Base-by-base conservation (phyloP, 35 echinoderm and acorn worm species). In the Holothuria glaberrima region DNA sequence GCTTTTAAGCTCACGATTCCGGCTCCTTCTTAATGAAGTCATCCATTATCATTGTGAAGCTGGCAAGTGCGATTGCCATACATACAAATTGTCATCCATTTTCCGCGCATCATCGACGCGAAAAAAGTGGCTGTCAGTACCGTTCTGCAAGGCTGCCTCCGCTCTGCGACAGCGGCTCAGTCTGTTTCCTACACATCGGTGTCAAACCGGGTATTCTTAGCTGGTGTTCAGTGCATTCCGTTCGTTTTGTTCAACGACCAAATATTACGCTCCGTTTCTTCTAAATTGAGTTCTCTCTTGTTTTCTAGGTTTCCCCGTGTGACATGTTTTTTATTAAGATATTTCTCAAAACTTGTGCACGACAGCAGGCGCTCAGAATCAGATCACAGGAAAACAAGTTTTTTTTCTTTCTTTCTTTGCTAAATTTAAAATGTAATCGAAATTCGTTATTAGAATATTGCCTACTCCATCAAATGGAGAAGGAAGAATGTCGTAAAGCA, bases 51-150 rank as follows among this genome's bases (percentile, higher is more conserved):
- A 78, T 78, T 78, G 38, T 78, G 74, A 21, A 38, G 44, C 74
- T 78, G 74, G 74, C 74, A 78, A 48, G 74, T 78, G 74, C 74
- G 74, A 48, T 78, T 78, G 74, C 74, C 74, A 50, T 78, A 78
- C 74, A 78, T 78, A 48, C 74, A 78, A 78, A 78, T 78, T 78
- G 74, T 78, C 38, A 78, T 78, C 74, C 74, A 78, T 78, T 78
- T 78, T 78, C 74, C 74, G 36, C 74, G 74, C 74, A 41, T 78
- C 38, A 78, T 2, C 50, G 74, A 41, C 74, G 74, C 74, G 74
- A 48, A 48, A 78, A 78, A 35, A 48, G 38, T 48, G 27, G 74
- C 74, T 78, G 74, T 78, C 74, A 78, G 41, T 78, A 48, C 9
- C 74, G 74, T 78, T 78, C 74, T 78, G 74, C 74, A 41, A 41